These are phyloP conservation scores for Forbesichthys papilliferus DNA, from an alignment of 2,113 vertebrate species.

Conservation along the genomic window DNA sequence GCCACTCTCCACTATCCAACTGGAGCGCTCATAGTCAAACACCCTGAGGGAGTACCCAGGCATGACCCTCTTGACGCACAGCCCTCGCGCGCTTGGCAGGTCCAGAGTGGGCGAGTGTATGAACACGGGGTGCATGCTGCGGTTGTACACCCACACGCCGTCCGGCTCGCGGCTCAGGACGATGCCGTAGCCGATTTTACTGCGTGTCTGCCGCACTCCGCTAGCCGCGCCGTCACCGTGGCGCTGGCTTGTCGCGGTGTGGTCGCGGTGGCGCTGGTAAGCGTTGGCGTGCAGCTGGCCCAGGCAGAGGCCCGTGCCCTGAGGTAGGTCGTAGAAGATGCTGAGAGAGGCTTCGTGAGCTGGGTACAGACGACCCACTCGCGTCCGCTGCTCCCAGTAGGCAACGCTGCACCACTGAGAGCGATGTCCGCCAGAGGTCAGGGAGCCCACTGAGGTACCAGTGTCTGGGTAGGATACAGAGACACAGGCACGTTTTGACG, in stretches of 20 bases:
- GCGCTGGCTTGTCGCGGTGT: conserved; percentile 38
- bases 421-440: conserved; percentile 71
- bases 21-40: conserved; percentile 91
- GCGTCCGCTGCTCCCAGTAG: conserved; percentile 97
- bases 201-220: conserved; percentile 88
- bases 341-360: conserved; percentile 94
- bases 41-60: conserved; percentile 95
- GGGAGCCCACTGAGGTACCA: conserved; percentile 86
- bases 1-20: conserved; percentile 80
- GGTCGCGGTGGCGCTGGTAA: conserved; percentile 56
- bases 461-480: conserved; percentile 77
- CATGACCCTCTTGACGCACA: conserved; percentile 90
- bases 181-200: conserved; percentile 95
- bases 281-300: conserved; percentile 84
- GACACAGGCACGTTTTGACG: conserved; percentile 1
- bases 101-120: conserved; percentile 97
- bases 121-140: conserved; percentile 94
- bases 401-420: conserved; percentile 98
- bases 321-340: conserved; percentile 99
- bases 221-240: conserved; percentile 58
- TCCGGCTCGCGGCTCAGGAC: conserved; percentile 92
- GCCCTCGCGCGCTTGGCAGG: conserved; percentile 80
- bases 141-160: conserved; percentile 97
- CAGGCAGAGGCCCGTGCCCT: conserved; percentile 97
- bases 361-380: conserved; percentile 93